These are phyloP conservation scores for Trisateles emortualis DNA, from an alignment of 2,888 invertebrate genomes.

Conservation along the genomic window DNA sequence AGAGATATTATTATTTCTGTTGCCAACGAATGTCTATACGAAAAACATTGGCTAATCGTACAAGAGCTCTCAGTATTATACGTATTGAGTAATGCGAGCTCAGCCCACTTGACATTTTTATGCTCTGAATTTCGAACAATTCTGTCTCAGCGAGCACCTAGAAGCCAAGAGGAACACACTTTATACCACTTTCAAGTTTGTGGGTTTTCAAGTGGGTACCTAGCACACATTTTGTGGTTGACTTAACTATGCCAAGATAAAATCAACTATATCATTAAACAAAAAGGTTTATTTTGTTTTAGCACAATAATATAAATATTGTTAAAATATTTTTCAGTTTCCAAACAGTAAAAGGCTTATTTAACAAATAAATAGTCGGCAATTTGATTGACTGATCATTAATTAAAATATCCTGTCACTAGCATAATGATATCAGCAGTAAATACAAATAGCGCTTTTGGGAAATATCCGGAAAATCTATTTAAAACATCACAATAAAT, in stretches of 20 bases:
- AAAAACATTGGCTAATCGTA: not conserved
- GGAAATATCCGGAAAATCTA: slow-evolving; percentile 11
- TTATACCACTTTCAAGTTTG: not conserved
- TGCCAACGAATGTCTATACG: too few species aligned
- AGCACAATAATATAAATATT: too few species aligned
- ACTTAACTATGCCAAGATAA: not conserved
- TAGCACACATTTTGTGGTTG: not conserved
- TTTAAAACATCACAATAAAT: slow-evolving; percentile 16
- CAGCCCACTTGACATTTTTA: not conserved
- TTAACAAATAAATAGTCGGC: not conserved
- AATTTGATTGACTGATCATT: slow-evolving; percentile 6
- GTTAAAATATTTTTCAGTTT: too few species aligned
- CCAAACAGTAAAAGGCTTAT: not conserved
- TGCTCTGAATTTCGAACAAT: not conserved
- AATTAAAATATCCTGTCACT: slow-evolving; percentile 6
- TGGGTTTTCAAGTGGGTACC: not conserved
- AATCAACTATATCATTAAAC: not conserved
- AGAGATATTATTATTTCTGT: not conserved
- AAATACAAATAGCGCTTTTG: slow-evolving; percentile 14
- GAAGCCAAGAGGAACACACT: not conserved
- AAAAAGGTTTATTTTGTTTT: too few species aligned
- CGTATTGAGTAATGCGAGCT: not conserved
- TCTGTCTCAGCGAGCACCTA: not conserved
- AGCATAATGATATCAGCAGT: slow-evolving; percentile 11
- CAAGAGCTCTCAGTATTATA: not conserved